These are phyloP conservation scores for Propithecus perrieri DNA, from an alignment of 2,797 vertebrate species.

Conservation along the genomic window DNA sequence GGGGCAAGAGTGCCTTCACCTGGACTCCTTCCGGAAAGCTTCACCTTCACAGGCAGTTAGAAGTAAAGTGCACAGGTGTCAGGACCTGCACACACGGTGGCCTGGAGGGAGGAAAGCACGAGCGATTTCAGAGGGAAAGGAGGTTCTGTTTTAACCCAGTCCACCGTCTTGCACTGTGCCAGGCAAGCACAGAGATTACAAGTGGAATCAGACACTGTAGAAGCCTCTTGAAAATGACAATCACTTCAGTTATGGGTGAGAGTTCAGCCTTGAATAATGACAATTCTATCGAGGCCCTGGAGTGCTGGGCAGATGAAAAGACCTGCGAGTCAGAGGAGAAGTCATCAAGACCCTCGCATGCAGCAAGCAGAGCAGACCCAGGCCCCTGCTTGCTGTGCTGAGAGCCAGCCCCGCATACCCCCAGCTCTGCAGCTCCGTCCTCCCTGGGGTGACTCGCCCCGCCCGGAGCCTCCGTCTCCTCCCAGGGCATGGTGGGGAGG, in stretches of 20 bases:
- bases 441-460: neutral
- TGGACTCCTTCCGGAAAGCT: neutral
- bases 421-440: neutral
- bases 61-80: neutral
- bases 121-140: too few species aligned
- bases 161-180: neutral
- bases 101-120: neutral
- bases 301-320: neutral
- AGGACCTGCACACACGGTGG: neutral
- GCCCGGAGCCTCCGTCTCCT: neutral
- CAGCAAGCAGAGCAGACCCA: too few species aligned
- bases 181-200: neutral
- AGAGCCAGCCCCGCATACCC: neutral
- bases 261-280: neutral
- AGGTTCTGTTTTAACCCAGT: neutral
- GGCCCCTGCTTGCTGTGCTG: accelerated
- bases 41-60: neutral
- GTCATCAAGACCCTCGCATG: neutral
- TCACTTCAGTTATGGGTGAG: neutral
- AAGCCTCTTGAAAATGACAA: neutral
- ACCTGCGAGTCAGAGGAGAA: neutral
- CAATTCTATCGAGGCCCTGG: neutral
- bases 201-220: accelerated
- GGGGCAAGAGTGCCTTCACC: neutral
- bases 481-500: neutral